Base-by-base conservation (phyloP, 2,113 vertebrate species). In the Oreotrochilus melanogaster region DNA sequence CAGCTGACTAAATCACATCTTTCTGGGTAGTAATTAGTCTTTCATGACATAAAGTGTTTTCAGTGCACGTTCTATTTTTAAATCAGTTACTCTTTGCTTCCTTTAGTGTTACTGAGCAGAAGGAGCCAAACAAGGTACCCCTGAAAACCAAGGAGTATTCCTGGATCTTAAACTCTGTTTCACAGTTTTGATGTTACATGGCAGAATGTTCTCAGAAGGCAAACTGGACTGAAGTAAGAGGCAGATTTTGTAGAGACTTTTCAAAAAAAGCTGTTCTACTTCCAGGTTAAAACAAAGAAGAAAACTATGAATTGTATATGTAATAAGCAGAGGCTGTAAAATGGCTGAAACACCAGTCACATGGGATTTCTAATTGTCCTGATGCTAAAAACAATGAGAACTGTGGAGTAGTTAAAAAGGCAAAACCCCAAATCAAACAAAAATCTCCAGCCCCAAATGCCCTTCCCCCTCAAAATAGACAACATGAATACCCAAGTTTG, bases 371-470 rank as follows among this genome's bases (percentile, higher is more conserved):
- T 39, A 74, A 9, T 42, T 60, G 39, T 33, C 14, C 18, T 81
- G 47, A 33, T 60, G 22, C 2, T 57, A n/a, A 65, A 86, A 88
- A 42, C 14, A 54, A 11, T 43, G 4, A 89, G 19, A 71, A 81
- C 9, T 27, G 2, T 35, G 3, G 11, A 87, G 25, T 8, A 37
- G 11, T 14, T 30, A 8, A 53, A 57, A 70, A 57, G 19, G 1
- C 0, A 57, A 91, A 31, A 22, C 31, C 5, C 3, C 6, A 7
- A 28, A 5, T 1, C 3, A 18, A 58, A 47, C 6, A 1, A 51
- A n/a, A 8, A 14, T 3, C 4, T 8, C 6, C 27, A 56, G 7
- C 0, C 3, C 5, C 13, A 65, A 56, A 61, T 5, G 48, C 1
- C 11, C 9, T 70, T 9, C 18, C 0, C 10, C 3, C 3, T 3